Conservation (phyloP, 2,888 invertebrate species). For the Tachystola acroxantha region DNA sequence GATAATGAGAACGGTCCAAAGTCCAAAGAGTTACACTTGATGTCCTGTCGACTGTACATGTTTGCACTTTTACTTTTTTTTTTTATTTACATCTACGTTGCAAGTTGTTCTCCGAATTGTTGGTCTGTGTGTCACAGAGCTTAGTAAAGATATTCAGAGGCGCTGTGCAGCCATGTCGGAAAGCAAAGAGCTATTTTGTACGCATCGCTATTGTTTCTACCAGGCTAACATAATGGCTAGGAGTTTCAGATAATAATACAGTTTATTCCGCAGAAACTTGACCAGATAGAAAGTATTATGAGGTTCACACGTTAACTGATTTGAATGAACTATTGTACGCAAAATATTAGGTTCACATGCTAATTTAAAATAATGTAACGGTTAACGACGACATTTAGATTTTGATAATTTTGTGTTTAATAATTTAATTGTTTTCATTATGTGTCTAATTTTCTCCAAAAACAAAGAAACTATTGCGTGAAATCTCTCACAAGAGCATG, state of each 20-base stretch:
- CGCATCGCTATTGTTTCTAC: constrained; percentile 10
- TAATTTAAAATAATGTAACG: neutral
- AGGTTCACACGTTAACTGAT: constrained; percentile 7
- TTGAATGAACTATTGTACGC: neutral
- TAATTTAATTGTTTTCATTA: too few species aligned
- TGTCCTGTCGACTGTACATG: too few species aligned
- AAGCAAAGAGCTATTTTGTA: constrained; percentile 13
- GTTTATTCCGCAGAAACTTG: constrained; percentile 1
- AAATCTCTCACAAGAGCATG: too few species aligned
- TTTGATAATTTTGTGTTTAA: too few species aligned
- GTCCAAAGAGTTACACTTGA: too few species aligned
- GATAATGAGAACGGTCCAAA: too few species aligned
- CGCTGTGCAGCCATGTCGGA: constrained; percentile 7
- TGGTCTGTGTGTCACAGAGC: constrained; percentile 8
- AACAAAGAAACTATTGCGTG: too few species aligned
- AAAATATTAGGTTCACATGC: neutral
- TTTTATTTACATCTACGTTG: too few species aligned
- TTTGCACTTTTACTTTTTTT: too few species aligned
- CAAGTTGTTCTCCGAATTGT: constrained; percentile 3
- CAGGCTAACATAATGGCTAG: constrained; percentile 7
- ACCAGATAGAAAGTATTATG: constrained; percentile 5
- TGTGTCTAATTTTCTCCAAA: too few species aligned
- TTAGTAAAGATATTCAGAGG: constrained; percentile 18
- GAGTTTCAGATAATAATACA: constrained; percentile 10
- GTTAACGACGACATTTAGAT: neutral